Base-by-base conservation (phyloP, 2,888 invertebrate genomes). In the Spodoptera exigua region DNA sequence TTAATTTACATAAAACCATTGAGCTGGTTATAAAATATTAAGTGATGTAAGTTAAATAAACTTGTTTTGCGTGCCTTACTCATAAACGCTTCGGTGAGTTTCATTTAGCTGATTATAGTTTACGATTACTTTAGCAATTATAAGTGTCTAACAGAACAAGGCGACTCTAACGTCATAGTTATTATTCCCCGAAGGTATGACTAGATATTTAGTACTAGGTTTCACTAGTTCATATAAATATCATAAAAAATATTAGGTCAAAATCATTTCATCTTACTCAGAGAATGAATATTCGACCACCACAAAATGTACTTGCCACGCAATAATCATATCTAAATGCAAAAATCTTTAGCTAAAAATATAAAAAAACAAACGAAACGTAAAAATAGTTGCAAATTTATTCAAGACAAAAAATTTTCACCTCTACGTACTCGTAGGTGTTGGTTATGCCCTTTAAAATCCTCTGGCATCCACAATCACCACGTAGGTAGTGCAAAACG, bases 61-160 rank as follows among this genome's bases (percentile, higher is more conserved):
- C 52, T 46, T 39, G 53, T 40, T 47, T 45, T 57, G 83, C 83
- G 85, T 80, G 84, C 62, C 61, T 64, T 45, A 76, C 71, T 76
- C 80, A 84, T 84, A 84, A 82, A 69, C 81, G 79, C 77, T 61
- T 79, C 79, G 78, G 72, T 73, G 79, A 71, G 75, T 69, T 77
- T 84, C 80, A 83, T 85, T 84, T 80, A 77, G 67, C 64, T 78
- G 71, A 79, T 80, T 78, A 72, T 68, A 70, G 55, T 53, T 40
- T 37, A 35, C 3, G 46, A 55, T 56, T 63, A 32, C 68, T 55
- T 70, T 70, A 39, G 21, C 49, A 62, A 70, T 59, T 56, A 58
- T 49, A 40, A 37, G 37, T 40, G 35, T 35, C 13, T 37, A 41
- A 35, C 48, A 36, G 3, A 45, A 27, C 27, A 40, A 35, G 21